A percentile compares a stretch with the other conserved stretches of the same genome.
Evolutionary conservation across 2,888 invertebrate genomes (phyloP).

Genomic region (Clivina fossor): DNA sequence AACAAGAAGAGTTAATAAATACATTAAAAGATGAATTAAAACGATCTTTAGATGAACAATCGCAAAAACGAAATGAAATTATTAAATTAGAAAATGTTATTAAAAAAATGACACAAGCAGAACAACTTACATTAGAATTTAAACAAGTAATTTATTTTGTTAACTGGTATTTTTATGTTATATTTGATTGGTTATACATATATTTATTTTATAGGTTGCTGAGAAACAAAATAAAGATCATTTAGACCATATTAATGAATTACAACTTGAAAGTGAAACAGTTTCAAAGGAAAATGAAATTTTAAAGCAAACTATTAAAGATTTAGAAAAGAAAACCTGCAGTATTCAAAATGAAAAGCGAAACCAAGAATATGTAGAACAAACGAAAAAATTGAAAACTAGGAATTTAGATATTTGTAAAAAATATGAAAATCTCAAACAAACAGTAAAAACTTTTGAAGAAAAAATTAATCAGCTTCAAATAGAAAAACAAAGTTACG

Average conservation of each 20-base stretch:
- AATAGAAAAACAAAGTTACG: neutral
- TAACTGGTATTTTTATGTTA: too few species aligned
- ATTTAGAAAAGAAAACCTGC: constrained; percentile 15
- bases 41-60: constrained; percentile 22
- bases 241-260: neutral
- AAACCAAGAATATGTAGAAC: neutral
- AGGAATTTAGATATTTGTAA: neutral
- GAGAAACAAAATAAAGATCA: constrained; percentile 12
- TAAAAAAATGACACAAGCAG: constrained; percentile 10
- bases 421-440: neutral
- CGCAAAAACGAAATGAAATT: constrained; percentile 22
- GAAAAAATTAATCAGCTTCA: neutral
- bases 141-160: too few species aligned
- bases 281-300: constrained; percentile 10
- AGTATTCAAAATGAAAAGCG: constrained; percentile 4
- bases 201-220: neutral
- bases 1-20: constrained; percentile 13
- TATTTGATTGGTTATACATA: too few species aligned
- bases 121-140: too few species aligned
- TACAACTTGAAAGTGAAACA: neutral
- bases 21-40: constrained; percentile 19
- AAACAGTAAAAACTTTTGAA: neutral
- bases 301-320: constrained; percentile 5
- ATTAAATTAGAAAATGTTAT: constrained; percentile 14
- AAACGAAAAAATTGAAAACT: neutral